Evolutionary conservation across 2,113 vertebrate genomes (phyloP).

Genomic region (Numenius arquata): DNA sequence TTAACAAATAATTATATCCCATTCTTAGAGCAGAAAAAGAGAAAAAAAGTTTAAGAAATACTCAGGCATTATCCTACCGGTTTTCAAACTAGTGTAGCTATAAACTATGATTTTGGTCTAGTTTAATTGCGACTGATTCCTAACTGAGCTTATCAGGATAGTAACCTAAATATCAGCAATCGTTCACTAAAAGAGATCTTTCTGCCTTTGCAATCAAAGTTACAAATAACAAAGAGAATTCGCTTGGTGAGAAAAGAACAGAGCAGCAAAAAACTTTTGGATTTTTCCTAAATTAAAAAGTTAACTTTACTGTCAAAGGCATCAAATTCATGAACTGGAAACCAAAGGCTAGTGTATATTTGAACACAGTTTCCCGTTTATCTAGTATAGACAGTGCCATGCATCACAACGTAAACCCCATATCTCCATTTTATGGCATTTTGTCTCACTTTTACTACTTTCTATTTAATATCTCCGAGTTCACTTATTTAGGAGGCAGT

Average conservation of each 20-base stretch:
- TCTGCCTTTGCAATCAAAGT: background rate
- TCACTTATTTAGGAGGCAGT: background rate
- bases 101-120: background rate
- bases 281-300: background rate
- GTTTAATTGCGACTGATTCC: background rate
- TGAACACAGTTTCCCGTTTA: background rate
- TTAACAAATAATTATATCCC: background rate
- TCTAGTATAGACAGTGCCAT: background rate
- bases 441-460: background rate
- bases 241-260: background rate
- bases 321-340: background rate
- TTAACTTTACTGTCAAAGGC: background rate
- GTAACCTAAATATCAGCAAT: background rate
- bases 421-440: background rate
- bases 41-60: background rate
- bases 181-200: background rate
- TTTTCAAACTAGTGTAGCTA: background rate
- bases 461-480: background rate
- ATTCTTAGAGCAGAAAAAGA: background rate
- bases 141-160: background rate
- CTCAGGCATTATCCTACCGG: background rate
- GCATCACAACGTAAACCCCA: background rate
- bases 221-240: background rate
- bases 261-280: background rate
- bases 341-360: background rate